These are phyloP conservation scores for Drosophila fuyamai DNA, from an alignment of 1,140 invertebrate genomes.

Conservation along the genomic window DNA sequence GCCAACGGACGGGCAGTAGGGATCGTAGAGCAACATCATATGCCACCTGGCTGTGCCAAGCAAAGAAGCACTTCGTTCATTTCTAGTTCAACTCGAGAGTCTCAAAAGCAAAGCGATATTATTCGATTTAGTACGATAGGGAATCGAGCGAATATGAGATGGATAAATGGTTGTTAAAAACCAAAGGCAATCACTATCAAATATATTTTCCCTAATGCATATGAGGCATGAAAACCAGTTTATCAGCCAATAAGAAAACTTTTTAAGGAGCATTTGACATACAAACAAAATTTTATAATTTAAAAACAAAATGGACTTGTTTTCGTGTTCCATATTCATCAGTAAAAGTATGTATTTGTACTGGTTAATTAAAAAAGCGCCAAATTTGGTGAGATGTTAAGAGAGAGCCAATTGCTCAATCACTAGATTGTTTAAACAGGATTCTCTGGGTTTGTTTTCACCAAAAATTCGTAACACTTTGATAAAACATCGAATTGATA, in stretches of 20 bases:
- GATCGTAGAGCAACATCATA: neutral
- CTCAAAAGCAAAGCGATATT: slow-evolving; percentile 48
- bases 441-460: slow-evolving; percentile 8
- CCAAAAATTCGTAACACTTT: neutral
- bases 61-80: slow-evolving; percentile 1
- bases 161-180: slow-evolving; percentile 3
- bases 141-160: slow-evolving; percentile 1
- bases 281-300: neutral
- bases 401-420: neutral
- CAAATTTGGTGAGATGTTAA: neutral
- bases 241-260: neutral
- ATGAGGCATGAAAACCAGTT: neutral
- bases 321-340: neutral
- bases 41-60: slow-evolving; percentile 7
- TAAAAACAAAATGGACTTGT: neutral
- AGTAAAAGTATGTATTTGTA: neutral
- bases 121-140: slow-evolving; percentile 24
- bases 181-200: neutral
- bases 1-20: slow-evolving; percentile 43
- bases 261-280: neutral
- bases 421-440: slow-evolving; percentile 2
- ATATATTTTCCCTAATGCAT: neutral
- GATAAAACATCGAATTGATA: neutral
- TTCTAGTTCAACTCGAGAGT: slow-evolving; percentile 34
- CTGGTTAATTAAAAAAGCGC: neutral